These are phyloP conservation scores for Drosophila sulfurigaster DNA, from an alignment of 1,140 invertebrate species.

Conservation along the genomic window DNA sequence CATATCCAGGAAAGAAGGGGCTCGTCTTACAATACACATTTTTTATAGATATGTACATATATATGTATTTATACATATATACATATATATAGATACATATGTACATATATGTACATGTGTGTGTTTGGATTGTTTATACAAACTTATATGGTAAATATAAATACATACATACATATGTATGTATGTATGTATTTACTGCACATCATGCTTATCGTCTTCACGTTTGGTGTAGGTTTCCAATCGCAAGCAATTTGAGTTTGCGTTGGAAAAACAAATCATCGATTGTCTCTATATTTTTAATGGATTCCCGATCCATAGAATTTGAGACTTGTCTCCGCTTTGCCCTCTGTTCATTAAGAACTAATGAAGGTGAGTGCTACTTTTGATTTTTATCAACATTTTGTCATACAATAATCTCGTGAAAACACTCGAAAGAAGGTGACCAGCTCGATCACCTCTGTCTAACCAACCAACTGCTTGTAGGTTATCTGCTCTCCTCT, in stretches of 20 bases:
- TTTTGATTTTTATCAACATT: conserved; percentile 43
- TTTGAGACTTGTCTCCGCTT: background rate
- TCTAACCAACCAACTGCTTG: conserved; percentile 18
- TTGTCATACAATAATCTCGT: conserved; percentile 34
- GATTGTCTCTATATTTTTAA: conserved; percentile 14
- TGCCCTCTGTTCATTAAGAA: conserved; percentile 17
- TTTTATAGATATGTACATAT: too few species aligned
- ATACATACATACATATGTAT: background rate
- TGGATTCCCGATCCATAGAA: background rate
- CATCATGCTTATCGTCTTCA: conserved; percentile 43
- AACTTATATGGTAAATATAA: background rate
- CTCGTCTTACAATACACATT: too few species aligned
- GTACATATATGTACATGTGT: background rate
- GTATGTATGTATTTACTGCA: background rate
- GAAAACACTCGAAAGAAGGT: conserved; percentile 31
- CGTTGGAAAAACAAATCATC: conserved; percentile 36
- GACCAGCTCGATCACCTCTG: conserved; percentile 59
- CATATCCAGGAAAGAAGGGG: too few species aligned
- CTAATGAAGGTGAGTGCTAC: conserved; percentile 40
- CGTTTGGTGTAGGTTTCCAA: conserved; percentile 29
- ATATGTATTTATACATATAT: too few species aligned
- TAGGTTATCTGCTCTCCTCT: conserved; percentile 32
- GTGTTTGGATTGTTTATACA: background rate
- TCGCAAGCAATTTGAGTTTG: conserved; percentile 29
- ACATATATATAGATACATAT: background rate